phyloP scores from a whole-genome alignment of 2,888 invertebrate genomes.

The Fissipunctia ypsillon region DNA sequence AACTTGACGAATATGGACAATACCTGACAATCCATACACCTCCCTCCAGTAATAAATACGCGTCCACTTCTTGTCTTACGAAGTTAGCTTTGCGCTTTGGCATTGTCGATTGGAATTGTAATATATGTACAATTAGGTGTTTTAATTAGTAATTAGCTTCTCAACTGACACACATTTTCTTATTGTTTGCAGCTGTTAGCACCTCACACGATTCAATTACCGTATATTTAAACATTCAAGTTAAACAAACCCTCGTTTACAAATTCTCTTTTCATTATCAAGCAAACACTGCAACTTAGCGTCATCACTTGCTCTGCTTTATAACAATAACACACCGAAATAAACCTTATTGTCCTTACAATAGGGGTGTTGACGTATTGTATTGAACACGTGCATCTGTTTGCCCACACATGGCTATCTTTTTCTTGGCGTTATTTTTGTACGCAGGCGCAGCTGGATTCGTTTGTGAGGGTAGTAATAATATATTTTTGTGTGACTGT shows the following conservation, averaged over 20 bases:
- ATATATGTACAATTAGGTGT: constrained; percentile 35
- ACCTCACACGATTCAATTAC: constrained; percentile 37
- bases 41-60: neutral
- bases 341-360: constrained; percentile 59
- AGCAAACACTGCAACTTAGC: constrained; percentile 67
- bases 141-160: constrained; percentile 22
- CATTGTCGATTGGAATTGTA: constrained; percentile 3
- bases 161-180: constrained; percentile 35
- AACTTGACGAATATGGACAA: neutral
- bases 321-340: constrained; percentile 61
- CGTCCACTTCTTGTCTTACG: neutral
- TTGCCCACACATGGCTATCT: constrained; percentile 75
- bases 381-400: constrained; percentile 68
- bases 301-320: constrained; percentile 67
- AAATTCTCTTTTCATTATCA: constrained; percentile 66
- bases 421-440: constrained; percentile 77
- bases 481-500: constrained; percentile 66
- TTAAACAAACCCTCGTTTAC: constrained; percentile 63
- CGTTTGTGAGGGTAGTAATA: constrained; percentile 75
- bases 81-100: neutral
- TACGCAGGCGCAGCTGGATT: constrained; percentile 81
- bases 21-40: neutral
- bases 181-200: constrained; percentile 35
- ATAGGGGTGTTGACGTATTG: constrained; percentile 64
- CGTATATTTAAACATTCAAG: constrained; percentile 42